A percentile compares a stretch with the other conserved stretches of the same genome.
These are phyloP conservation scores for Hippoglossus stenolepis DNA, from an alignment of 2,113 vertebrate genomes.

Conservation along the genomic window DNA sequence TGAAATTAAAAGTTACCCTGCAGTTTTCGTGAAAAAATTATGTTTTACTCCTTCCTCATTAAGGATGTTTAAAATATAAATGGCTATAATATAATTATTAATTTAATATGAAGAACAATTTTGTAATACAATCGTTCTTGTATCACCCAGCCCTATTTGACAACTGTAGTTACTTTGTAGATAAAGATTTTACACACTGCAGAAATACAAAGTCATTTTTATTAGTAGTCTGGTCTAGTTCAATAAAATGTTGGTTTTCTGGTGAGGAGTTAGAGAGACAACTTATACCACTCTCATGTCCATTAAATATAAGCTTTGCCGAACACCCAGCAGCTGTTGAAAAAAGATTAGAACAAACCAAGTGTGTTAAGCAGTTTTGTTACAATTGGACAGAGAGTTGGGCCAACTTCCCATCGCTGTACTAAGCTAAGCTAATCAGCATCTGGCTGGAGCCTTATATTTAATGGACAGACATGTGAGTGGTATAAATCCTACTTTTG, in stretches of 20 bases:
- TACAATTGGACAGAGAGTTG: background rate
- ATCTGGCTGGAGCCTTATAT: background rate
- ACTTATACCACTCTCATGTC: background rate
- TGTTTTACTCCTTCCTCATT: background rate
- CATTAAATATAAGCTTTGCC: conserved; percentile 1
- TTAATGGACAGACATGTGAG: background rate
- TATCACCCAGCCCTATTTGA: background rate
- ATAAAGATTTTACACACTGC: background rate
- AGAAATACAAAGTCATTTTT: background rate
- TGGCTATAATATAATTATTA: background rate
- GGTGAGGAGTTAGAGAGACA: conserved; percentile 4
- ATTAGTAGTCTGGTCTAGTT: no score
- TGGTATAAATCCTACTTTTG: no score
- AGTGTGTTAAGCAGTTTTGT: no score
- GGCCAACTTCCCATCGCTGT: background rate
- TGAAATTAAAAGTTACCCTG: no score
- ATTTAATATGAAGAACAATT: background rate
- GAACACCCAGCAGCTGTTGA: conserved; percentile 15
- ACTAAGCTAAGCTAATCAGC: background rate
- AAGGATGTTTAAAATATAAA: background rate
- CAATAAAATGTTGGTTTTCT: no score
- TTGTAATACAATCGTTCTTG: background rate
- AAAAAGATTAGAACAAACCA: background rate
- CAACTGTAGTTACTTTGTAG: background rate
- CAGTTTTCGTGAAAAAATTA: no score